Evolutionary conservation across 2,113 vertebrate genomes (phyloP), one percentile per base, ranked within the genome.

Genomic region (Dicerorhinus sumatrensis): DNA sequence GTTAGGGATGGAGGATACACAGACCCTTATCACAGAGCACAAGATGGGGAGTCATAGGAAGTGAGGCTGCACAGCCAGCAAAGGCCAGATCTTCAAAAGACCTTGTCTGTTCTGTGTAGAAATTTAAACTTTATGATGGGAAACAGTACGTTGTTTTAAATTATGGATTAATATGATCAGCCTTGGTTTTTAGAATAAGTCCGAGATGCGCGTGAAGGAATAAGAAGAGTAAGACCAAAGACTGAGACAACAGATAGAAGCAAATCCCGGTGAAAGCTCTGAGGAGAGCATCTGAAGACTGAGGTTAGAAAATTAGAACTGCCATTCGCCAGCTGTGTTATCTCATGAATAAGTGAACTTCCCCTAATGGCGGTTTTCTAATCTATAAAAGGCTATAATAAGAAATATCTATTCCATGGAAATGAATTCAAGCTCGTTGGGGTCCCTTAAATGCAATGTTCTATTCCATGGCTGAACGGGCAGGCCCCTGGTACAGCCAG

Each of bases 401-500:
- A 62, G 33, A 36, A 51, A 17, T 3, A 75, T 16, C 2, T 17
- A 13, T 70, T 73, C 21, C 33, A 48, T 0, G 12, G 60, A 27
- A 33, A 51, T 31, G 16, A 69, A 27, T 13, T 33, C 25, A 17
- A 70, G 42, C 21, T 84, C 46, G 0, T 0, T 21, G 48, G 63
- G 9, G 11, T 25, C 56, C 13, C 42, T 42, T 84, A 27, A 31
- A 33, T 9, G 6, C 46, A 51, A 0, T 58, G n/a, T 36, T 39
- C 36, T 46, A 0, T 54, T 20, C 73, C 4, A 0, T 14, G 16
- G 48, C 20, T 69, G 25, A 42, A 7, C 0, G 39, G 48, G 48
- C 13, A 72, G 63, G 13, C 8, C 27, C 31, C 63, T 16, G 13
- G 48, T 5, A 31, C 6, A 83, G 54, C 23, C 29, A 9, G 7